A percentile compares a stretch with the other conserved stretches of the same genome.
phyloP scores from a whole-genome alignment of 2,113 vertebrate genomes.

The Rhinolophus sinicus region DNA sequence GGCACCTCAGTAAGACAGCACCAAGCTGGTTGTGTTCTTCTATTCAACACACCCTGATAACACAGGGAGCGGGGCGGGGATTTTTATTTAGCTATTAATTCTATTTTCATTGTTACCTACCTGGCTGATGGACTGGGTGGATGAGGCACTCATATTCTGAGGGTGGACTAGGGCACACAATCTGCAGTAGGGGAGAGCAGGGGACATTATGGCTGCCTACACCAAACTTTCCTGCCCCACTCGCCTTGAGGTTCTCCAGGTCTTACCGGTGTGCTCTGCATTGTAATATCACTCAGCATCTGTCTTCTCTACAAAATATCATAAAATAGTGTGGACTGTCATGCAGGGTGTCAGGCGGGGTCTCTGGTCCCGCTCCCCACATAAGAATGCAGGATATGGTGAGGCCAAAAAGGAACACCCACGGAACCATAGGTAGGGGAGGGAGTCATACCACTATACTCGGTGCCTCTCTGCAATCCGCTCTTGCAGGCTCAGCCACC shows the following conservation, averaged over 20 bases:
- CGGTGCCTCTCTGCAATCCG: too few species aligned
- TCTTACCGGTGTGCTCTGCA: background rate
- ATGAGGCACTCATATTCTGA: background rate
- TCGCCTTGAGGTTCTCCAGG: background rate
- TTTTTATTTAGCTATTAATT: background rate
- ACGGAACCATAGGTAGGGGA: too few species aligned
- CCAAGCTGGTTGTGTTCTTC: background rate
- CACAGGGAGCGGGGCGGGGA: background rate
- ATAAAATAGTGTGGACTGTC: too few species aligned
- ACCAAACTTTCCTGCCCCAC: background rate
- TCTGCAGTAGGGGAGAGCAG: background rate
- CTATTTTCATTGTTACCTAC: background rate
- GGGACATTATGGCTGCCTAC: background rate
- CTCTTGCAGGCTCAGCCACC: too few species aligned
- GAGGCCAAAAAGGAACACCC: too few species aligned
- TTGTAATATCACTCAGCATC: background rate
- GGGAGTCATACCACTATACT: too few species aligned
- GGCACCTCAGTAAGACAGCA: background rate
- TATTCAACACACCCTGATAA: background rate
- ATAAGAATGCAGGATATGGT: too few species aligned
- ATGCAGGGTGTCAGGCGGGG: too few species aligned
- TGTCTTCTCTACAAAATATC: conserved; percentile 2
- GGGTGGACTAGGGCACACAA: background rate
- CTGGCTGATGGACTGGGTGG: background rate
- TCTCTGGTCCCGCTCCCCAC: too few species aligned